Percentiles rank a stretch among this genome's conserved stretches.
Evolutionary conservation across 2,888 invertebrate species (phyloP).

Genomic region (Sisyra nigra): DNA sequence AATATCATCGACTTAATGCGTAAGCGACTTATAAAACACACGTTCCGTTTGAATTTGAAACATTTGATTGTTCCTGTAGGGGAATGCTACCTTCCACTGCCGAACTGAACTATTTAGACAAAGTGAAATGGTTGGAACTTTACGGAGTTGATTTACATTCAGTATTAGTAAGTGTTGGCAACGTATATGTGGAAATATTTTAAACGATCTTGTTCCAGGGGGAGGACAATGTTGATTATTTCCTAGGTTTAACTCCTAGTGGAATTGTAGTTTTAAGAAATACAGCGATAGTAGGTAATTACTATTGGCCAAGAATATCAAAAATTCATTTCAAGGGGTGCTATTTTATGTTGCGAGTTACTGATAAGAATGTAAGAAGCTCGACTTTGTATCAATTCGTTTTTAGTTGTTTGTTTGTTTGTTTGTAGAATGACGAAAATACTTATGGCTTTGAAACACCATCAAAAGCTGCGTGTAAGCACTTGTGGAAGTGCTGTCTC

Average conservation of each 20-base stretch:
- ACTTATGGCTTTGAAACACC: constrained; percentile 95
- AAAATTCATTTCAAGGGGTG: constrained; percentile 94
- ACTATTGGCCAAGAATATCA: constrained; percentile 95
- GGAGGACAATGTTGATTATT: constrained; percentile 93
- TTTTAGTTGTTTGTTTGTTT: too few species aligned
- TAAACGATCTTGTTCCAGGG: constrained; percentile 40
- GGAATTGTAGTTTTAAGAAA: constrained; percentile 88
- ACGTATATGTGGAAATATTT: background rate
- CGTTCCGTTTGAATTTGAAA: too few species aligned
- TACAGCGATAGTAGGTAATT: constrained; percentile 92
- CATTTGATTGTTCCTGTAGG: constrained; percentile 32
- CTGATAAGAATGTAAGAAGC: constrained; percentile 82
- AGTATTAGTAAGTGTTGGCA: constrained; percentile 57
- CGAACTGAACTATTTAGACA: constrained; percentile 88
- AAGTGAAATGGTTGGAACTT: constrained; percentile 98
- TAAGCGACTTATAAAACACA: constrained; percentile 31
- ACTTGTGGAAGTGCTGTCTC: constrained; percentile 90
- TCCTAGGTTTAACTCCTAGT: constrained; percentile 87
- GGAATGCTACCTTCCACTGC: constrained; percentile 84
- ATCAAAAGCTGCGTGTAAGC: constrained; percentile 82
- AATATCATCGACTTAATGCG: constrained; percentile 78
- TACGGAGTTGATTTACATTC: constrained; percentile 96
- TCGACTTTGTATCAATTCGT: background rate
- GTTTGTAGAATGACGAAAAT: constrained; percentile 70
- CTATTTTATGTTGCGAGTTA: constrained; percentile 90